Evolutionary conservation across 1,140 invertebrate genomes (phyloP).

Genomic region (Drosophila pachea): DNA sequence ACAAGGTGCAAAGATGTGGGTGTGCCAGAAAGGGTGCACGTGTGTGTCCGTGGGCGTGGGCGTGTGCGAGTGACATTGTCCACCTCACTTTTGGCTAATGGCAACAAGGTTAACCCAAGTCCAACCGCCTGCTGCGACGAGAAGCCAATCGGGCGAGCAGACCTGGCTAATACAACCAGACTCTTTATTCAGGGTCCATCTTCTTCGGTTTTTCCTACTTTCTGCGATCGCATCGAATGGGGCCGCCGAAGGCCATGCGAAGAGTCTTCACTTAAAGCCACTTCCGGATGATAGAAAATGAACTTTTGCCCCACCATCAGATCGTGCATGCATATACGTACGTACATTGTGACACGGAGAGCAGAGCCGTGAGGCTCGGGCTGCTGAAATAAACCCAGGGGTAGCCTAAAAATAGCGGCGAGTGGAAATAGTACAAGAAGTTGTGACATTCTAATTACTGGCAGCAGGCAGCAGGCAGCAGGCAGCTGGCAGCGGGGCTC

Average conservation of each 20-base stretch:
- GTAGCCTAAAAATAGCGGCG: constrained; percentile 44
- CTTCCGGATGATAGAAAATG: too few species aligned
- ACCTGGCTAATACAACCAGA: too few species aligned
- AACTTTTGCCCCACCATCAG: too few species aligned
- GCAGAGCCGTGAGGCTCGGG: constrained; percentile 2
- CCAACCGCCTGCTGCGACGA: too few species aligned
- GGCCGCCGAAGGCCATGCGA: too few species aligned
- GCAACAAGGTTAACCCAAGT: neutral
- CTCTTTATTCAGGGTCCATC: too few species aligned
- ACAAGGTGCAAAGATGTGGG: constrained; percentile 1
- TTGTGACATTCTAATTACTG: constrained; percentile 70
- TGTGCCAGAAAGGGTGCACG: neutral
- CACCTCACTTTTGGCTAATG: constrained; percentile 4
- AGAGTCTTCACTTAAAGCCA: too few species aligned
- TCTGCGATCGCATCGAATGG: too few species aligned
- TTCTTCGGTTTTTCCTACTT: too few species aligned
- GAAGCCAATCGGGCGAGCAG: neutral
- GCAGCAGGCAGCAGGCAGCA: neutral
- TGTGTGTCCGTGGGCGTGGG: constrained; percentile 1
- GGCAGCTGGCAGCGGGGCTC: constrained; percentile 2
- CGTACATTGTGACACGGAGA: neutral
- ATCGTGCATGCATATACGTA: too few species aligned
- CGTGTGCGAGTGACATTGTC: constrained; percentile 4
- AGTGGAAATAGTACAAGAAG: constrained; percentile 14
- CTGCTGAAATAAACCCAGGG: constrained; percentile 17